Percentiles rank a stretch among this genome's conserved stretches.
These are phyloP conservation scores for Drosophila putrida DNA, from an alignment of 2,888 invertebrate genomes.

Conservation along the genomic window DNA sequence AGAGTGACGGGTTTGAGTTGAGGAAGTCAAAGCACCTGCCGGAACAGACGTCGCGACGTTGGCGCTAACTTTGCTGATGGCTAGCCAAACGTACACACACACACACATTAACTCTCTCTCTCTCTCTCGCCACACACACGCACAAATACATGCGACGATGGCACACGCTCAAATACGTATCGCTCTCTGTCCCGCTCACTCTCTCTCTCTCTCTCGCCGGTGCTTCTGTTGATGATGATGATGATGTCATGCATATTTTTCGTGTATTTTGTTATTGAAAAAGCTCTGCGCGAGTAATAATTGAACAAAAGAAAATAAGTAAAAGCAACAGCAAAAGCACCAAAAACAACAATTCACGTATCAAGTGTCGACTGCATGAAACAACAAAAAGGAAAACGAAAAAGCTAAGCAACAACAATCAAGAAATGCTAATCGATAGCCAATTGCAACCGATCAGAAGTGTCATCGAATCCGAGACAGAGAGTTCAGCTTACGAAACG, in stretches of 20 bases:
- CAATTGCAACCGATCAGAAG: conserved; percentile 42
- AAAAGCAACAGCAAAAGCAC: conserved; percentile 33
- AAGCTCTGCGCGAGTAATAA: conserved; percentile 50
- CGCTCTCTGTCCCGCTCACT: conserved; percentile 14
- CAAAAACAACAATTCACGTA: conserved; percentile 43
- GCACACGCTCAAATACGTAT: conserved; percentile 32
- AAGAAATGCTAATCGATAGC: conserved; percentile 46
- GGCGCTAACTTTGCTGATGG: conserved; percentile 46
- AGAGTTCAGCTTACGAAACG: conserved; percentile 40
- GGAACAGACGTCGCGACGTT: conserved; percentile 47
- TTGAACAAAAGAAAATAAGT: conserved; percentile 47
- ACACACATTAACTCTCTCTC: conserved; percentile 13
- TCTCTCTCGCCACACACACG: conserved; percentile 11
- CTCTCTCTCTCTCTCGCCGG: conserved; percentile 16
- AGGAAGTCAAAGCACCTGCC: conserved; percentile 56
- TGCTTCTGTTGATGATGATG: conserved; percentile 39
- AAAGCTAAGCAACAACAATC: conserved; percentile 4
- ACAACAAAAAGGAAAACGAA: not conserved
- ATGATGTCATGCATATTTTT: conserved; percentile 80
- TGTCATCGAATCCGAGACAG: conserved; percentile 28
- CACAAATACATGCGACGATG: conserved; percentile 16
- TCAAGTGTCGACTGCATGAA: conserved; percentile 46
- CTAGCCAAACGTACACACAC: conserved; percentile 33
- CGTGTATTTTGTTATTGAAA: conserved; percentile 67
- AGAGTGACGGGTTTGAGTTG: not conserved